phyloP scores from a whole-genome alignment of 2,113 vertebrate species.

The Maccullochella peelii region DNA sequence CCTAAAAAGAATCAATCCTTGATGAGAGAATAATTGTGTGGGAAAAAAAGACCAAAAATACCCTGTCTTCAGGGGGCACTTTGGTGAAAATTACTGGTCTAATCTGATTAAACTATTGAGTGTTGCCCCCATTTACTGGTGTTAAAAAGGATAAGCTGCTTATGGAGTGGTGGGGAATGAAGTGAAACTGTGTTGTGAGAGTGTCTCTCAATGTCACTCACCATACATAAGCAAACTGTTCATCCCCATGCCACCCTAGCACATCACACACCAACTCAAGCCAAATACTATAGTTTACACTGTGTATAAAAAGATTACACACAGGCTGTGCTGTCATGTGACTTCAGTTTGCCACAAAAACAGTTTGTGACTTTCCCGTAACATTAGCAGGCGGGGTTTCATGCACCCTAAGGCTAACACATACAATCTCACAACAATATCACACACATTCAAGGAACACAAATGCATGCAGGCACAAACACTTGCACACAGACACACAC shows the following conservation, averaged over 20 bases:
- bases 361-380: constrained; percentile 69
- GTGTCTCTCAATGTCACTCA: constrained; percentile 50
- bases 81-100: constrained; percentile 58
- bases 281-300: constrained; percentile 58
- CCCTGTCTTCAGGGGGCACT: constrained; percentile 48
- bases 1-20: constrained; percentile 37
- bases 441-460: constrained; percentile 60
- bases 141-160: constrained; percentile 68
- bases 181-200: constrained; percentile 40
- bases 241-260: constrained; percentile 31
- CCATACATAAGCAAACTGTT: constrained; percentile 41
- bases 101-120: constrained; percentile 62
- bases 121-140: constrained; percentile 54
- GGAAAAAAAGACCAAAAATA: constrained; percentile 41
- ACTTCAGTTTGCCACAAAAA: constrained; percentile 70
- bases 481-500: constrained; percentile 35
- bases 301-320: constrained; percentile 62
- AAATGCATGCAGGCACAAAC: constrained; percentile 53
- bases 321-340: constrained; percentile 71
- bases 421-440: constrained; percentile 61
- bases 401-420: constrained; percentile 58
- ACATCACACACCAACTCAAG: constrained; percentile 45
- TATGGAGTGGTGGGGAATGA: constrained; percentile 37
- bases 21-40: constrained; percentile 39
- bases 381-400: constrained; percentile 63